Evolutionary conservation across 2,113 vertebrate genomes (phyloP), one percentile per base, ranked within the genome.

Genomic region (Perccottus glenii): DNA sequence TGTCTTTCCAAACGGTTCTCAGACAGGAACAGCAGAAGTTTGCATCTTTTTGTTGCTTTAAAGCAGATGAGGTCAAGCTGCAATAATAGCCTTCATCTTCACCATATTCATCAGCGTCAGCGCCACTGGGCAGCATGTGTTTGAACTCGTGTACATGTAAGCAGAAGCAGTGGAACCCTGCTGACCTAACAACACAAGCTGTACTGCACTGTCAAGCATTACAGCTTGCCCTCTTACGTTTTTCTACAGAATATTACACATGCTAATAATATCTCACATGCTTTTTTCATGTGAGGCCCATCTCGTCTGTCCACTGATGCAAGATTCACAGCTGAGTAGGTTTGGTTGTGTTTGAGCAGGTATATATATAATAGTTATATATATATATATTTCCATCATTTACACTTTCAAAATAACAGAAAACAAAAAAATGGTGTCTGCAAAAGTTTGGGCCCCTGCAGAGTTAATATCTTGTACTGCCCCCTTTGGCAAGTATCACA

Each of bases 1-100:
- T n/a, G 42, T 67, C 67, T 53, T 38, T 60, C 72, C 69, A 82
- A 80, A 75, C 56, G 77, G 44, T 48, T 52, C 4, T 9, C 11
- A 2, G 47, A 19, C 57, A 66, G 59, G 19, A 27, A 27, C 19
- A 27, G 19, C 52, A 42, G 55, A 36, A 55, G 19, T 52, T 59
- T 51, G 45, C 66, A 45, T 72, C 46, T 78, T 87, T 83, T 87
- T 74, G 72, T 78, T 27, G 48, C 45, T 60, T 51, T 43, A 47
- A 65, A 82, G 70, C 73, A 77, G 75, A 64, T 65, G 32, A 84
- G 67, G 73, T 85, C 80, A 86, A 87, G 84, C 71, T 15, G 64
- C 58, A 82, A 45, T 88, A 87, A 87, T 62, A 76, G 48, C 66
- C 66, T 88, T 87, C 76, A 87, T 82, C 78, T 87, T 79, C 75